Base-by-base conservation (phyloP, 2,888 invertebrate species). In the Chirona hameri region DNA sequence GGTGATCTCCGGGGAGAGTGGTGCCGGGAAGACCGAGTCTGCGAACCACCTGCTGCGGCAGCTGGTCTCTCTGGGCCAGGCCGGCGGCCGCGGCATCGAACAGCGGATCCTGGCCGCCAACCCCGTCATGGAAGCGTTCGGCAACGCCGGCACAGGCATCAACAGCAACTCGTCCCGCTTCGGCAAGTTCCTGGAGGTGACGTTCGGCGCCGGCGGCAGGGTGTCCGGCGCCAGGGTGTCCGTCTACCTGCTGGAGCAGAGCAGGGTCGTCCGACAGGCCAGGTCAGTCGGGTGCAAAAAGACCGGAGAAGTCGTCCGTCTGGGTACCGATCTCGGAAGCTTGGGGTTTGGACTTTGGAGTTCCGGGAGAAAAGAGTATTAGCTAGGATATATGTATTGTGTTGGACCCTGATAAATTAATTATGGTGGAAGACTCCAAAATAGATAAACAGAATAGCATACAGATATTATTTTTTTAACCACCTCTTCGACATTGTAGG, bases 121-220 rank as follows among this genome's bases (percentile, higher is more conserved):
- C 88, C 94, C 94, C 15, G 92, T 94, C 84, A 93, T 95, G 93
- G 94, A 95, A 87, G 93, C 94, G 0, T 94, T 95, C 87, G 94
- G 95, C 0, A 94, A 94, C 88, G 94, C 94, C 48, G 91, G 92
- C 83, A 95, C 94, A 1, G 93, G 93, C 14, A 94, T 94, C 85
- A 94, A 95, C 87, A 92, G 93, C 48, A 95, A 95, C 88, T 94
- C 94, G 83, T 94, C 94, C 84, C 90, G 95, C 84, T 94, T 94
- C 87, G 94, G 94, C 81, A 94, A 94, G 89, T 94, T 93, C 88
- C 89, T 94, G 84, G 94, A 94, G 87, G 89, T 94, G 86, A 92
- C 93, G 83, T 93, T 94, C 91, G 93, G 93, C 85, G 89, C 90
- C 86, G 91, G 91, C 80, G 94, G 95, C 9, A 92, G 93, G 87